These are phyloP conservation scores for Oreochromis tanganicae DNA, from an alignment of 2,113 vertebrate genomes.

Conservation along the genomic window DNA sequence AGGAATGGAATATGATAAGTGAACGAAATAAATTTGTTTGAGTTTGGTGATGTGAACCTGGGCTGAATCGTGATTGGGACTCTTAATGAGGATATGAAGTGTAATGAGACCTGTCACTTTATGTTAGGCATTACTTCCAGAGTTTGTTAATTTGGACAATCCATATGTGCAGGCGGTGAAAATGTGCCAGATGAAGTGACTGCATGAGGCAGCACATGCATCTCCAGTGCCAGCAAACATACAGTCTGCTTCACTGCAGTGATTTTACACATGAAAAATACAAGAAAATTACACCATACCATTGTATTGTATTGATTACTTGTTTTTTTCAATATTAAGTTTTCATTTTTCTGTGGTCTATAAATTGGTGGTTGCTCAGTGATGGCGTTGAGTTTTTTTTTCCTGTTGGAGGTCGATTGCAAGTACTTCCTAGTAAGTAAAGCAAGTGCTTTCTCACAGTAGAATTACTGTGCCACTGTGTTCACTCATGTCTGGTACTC, in stretches of 20 bases:
- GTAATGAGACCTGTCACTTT: not conserved
- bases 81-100: not conserved
- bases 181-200: not conserved
- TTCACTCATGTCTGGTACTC: not conserved
- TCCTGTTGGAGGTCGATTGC: not conserved
- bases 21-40: not conserved
- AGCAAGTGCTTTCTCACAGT: not conserved
- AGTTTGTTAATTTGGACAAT: not conserved
- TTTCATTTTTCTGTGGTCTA: not conserved
- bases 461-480: not conserved
- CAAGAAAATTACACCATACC: not conserved
- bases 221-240: not conserved
- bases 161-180: not conserved
- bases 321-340: not conserved
- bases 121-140: not conserved
- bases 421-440: not conserved
- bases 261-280: not conserved
- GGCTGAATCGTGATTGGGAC: not conserved
- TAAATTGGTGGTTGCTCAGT: not conserved
- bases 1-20: not conserved
- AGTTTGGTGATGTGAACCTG: not conserved
- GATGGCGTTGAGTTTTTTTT: not conserved
- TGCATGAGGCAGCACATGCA: not conserved
- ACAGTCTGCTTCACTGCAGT: not conserved
- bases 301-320: not conserved